These are phyloP conservation scores for Probosciger aterrimus DNA, from an alignment of 2,113 vertebrate species.

Conservation along the genomic window DNA sequence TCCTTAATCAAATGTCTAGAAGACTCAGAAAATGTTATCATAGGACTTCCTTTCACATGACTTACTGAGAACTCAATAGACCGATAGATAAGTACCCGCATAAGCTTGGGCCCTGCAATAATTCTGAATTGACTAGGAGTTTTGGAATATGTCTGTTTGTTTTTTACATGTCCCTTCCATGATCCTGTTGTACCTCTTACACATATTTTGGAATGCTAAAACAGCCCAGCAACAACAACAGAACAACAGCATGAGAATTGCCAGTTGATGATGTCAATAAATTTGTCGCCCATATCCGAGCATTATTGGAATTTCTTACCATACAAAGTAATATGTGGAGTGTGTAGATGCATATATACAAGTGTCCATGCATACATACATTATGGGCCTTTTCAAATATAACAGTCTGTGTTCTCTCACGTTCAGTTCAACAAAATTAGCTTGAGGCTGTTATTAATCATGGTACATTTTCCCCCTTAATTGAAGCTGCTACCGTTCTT, in stretches of 20 bases:
- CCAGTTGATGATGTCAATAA: conserved; percentile 42
- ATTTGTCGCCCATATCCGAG: neutral
- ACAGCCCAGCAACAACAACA: conserved; percentile 24
- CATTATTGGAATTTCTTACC: conserved; percentile 56
- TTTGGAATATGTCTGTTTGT: conserved; percentile 32
- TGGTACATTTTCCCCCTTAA: neutral
- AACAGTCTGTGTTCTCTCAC: conserved; percentile 39
- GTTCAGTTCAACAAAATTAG: neutral
- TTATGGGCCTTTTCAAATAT: conserved; percentile 27
- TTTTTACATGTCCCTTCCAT: neutral
- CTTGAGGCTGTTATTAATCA: neutral
- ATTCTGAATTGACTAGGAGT: conserved; percentile 73
- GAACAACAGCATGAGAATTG: conserved; percentile 20
- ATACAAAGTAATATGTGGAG: conserved; percentile 40
- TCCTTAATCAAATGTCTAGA: conserved; percentile 87
- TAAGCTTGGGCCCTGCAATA: conserved; percentile 71
- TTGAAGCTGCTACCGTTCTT: conserved; percentile 13
- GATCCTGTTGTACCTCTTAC: neutral
- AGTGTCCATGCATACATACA: neutral
- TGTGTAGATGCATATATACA: conserved; percentile 9
- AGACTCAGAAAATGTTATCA: conserved; percentile 85
- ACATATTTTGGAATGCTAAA: neutral
- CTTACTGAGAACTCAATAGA: conserved; percentile 82
- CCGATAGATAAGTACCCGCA: conserved; percentile 79
- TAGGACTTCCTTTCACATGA: conserved; percentile 84